Percentiles rank a stretch among this genome's conserved stretches.
These are phyloP conservation scores for Ctenomys sociabilis DNA, from an alignment of 2,113 vertebrate genomes.

Conservation along the genomic window DNA sequence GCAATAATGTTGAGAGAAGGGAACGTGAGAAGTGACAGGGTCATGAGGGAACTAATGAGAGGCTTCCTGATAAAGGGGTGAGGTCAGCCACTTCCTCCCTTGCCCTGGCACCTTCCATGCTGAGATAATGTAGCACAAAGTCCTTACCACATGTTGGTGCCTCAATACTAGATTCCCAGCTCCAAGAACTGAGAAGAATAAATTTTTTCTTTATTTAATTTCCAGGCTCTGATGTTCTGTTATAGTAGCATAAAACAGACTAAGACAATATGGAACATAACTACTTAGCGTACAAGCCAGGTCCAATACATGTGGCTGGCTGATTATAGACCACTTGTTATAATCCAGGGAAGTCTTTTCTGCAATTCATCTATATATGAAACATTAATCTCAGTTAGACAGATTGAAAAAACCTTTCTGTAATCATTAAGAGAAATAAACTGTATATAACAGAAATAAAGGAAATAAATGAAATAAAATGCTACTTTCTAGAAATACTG, in stretches of 20 bases:
- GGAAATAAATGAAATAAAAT: background rate
- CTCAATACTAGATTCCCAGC: background rate
- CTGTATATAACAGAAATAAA: background rate
- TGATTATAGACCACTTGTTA: background rate
- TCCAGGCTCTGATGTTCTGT: background rate
- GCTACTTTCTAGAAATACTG: background rate
- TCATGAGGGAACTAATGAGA: background rate
- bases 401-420: background rate
- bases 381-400: slow-evolving; percentile 8
- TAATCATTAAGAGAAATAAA: background rate
- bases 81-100: background rate
- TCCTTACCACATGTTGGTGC: background rate
- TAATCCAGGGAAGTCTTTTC: background rate
- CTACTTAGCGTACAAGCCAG: background rate
- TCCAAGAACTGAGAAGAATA: background rate
- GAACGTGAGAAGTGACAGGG: background rate
- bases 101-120: background rate
- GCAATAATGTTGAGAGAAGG: background rate
- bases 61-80: background rate
- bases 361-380: background rate
- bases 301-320: background rate
- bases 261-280: background rate
- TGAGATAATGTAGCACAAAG: background rate
- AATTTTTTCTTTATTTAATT: background rate
- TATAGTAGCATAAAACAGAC: background rate